phyloP scores from a whole-genome alignment of 2,113 vertebrate genomes.

The Falcunculus frontatus region DNA sequence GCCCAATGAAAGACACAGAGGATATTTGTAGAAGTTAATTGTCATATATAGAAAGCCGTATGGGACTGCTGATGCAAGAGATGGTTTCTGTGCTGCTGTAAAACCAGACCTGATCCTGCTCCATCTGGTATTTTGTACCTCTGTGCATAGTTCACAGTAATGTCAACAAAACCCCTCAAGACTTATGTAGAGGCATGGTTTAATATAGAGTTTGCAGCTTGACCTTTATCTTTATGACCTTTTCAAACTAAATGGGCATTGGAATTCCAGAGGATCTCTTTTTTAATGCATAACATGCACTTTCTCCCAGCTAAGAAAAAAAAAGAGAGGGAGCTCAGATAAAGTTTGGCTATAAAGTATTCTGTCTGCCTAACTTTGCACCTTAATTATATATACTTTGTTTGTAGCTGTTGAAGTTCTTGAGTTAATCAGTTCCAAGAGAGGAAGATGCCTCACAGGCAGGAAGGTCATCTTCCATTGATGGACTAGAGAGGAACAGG shows the following conservation, averaged over 20 bases:
- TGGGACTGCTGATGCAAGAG: not conserved
- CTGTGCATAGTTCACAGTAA: not conserved
- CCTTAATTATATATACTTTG: not conserved
- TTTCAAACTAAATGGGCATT: slow-evolving; percentile 41
- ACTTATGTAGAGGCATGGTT: slow-evolving; percentile 13
- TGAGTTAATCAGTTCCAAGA: not conserved
- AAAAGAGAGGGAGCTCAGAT: not conserved
- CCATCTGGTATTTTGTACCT: not conserved
- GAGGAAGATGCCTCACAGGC: not conserved
- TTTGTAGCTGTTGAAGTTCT: not conserved
- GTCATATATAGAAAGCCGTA: not conserved
- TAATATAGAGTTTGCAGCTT: slow-evolving; percentile 35
- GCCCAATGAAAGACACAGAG: not conserved
- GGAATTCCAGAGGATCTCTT: slow-evolving; percentile 17
- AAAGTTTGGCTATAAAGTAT: not conserved
- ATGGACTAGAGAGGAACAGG: not conserved
- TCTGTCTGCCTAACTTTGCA: not conserved
- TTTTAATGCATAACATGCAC: not conserved
- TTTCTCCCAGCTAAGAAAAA: not conserved
- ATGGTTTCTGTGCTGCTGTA: not conserved
- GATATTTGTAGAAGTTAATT: not conserved
- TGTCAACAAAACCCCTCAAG: slow-evolving; percentile 39
- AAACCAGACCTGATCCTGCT: not conserved
- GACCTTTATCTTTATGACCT: slow-evolving; percentile 57
- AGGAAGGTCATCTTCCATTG: not conserved